A percentile compares a stretch with the other conserved stretches of the same genome.
Conservation (phyloP, 2,113 vertebrate species). For the Eudyptes chrysolophus region DNA sequence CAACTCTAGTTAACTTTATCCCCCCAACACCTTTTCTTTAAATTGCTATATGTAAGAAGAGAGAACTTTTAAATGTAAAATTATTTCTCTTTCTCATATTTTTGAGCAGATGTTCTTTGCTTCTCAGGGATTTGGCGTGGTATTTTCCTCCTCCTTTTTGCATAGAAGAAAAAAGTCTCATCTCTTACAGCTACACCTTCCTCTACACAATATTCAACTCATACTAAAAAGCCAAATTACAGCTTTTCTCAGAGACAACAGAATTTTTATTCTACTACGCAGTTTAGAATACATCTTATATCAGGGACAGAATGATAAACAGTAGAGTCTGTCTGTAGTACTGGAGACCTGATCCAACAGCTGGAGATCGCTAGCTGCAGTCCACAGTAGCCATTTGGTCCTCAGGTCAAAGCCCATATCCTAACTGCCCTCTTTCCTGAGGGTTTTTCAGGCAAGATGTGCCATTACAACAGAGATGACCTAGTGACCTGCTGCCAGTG, state of each 20-base stretch:
- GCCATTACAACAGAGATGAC: neutral
- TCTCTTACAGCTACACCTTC: neutral
- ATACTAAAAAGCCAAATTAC: neutral
- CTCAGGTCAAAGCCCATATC: neutral
- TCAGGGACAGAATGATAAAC: neutral
- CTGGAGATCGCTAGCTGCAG: neutral
- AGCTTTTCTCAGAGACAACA: neutral
- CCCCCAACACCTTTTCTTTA: neutral
- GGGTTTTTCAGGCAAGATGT: neutral
- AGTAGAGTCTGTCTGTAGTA: neutral
- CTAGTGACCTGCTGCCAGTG: neutral
- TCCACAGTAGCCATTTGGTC: rapidly evolving
- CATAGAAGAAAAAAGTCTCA: neutral
- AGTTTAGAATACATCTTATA: neutral
- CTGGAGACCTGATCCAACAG: neutral
- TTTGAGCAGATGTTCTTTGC: neutral
- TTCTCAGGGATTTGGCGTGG: neutral
- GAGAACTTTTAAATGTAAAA: neutral
- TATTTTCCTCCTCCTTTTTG: neutral
- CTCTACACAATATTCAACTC: neutral
- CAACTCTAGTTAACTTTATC: neutral
- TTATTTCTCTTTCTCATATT: neutral
- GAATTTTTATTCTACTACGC: neutral
- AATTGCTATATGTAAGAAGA: neutral
- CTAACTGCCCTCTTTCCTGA: neutral